Conservation (phyloP, 2,113 vertebrate species). For the Psammodynastes pulverulentus region DNA sequence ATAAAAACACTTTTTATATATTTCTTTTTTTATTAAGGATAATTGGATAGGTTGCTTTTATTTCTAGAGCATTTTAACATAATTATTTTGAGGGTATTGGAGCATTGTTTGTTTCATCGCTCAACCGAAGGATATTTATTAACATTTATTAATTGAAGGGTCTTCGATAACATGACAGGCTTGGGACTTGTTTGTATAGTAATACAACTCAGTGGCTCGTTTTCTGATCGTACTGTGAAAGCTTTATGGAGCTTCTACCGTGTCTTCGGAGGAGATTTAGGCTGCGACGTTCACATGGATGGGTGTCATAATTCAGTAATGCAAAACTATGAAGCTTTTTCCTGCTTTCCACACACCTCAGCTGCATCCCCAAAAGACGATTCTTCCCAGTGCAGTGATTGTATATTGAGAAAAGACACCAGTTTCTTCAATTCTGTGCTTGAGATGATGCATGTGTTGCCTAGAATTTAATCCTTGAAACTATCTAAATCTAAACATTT, state of each 20-base stretch:
- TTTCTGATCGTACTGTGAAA: neutral
- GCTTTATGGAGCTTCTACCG: neutral
- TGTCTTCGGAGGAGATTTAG: neutral
- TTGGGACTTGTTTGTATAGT: neutral
- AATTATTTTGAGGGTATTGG: neutral
- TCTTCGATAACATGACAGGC: neutral
- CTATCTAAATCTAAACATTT: neutral
- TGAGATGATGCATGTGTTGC: neutral
- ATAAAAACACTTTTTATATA: neutral
- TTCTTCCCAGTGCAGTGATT: neutral
- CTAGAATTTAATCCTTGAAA: neutral
- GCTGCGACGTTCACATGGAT: neutral
- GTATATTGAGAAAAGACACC: neutral
- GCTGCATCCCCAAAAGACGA: neutral
- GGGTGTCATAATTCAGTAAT: neutral
- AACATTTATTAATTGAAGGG: neutral
- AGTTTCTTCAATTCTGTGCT: neutral
- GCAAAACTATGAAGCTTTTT: neutral
- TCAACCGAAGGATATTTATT: neutral
- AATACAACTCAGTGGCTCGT: neutral
- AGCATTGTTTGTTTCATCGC: neutral
- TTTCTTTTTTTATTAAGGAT: neutral
- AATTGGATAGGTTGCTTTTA: neutral
- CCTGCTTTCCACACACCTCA: neutral
- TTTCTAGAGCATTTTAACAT: neutral